Conservation (phyloP, 92 coral and sea anemone genomes). For the Porites evermanni region DNA sequence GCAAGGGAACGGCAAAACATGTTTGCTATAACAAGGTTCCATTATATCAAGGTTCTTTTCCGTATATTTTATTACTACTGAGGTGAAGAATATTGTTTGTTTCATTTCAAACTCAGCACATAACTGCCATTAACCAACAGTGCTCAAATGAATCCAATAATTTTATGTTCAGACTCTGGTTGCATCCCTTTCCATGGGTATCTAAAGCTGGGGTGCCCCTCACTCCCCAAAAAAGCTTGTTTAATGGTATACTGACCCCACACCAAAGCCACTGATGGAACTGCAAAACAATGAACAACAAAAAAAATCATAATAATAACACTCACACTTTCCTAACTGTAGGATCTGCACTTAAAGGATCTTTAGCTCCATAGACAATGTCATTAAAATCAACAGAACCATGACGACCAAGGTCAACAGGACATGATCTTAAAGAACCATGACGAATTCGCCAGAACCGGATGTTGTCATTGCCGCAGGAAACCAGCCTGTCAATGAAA, state of each 20-base stretch:
- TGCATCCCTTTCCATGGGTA: no score
- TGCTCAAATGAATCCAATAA: no score
- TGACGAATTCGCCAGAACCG: constrained; percentile 97
- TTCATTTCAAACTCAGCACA: no score
- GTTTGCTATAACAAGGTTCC: no score
- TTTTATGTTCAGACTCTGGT: no score
- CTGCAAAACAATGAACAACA: not conserved
- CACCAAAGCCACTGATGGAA: not conserved
- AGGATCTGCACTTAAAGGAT: constrained; percentile 66
- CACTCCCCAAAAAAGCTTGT: no score
- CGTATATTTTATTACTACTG: no score
- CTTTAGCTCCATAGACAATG: constrained; percentile 81
- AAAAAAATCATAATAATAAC: not conserved
- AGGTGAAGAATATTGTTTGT: no score
- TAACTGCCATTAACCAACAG: no score
- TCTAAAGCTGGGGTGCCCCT: no score
- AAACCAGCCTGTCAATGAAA: constrained; percentile 70
- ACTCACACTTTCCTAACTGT: constrained; percentile 88
- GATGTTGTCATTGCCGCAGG: constrained; percentile 95
- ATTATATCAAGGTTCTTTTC: no score
- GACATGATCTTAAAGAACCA: constrained; percentile 93
- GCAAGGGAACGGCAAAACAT: no score
- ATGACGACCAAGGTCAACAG: constrained; percentile 91
- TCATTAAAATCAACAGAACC: constrained; percentile 80
- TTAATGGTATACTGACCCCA: not conserved